A percentile compares a stretch with the other conserved stretches of the same genome.
These are phyloP conservation scores for Zaprionus bogoriensis DNA, from an alignment of 2,888 invertebrate species.

Conservation along the genomic window DNA sequence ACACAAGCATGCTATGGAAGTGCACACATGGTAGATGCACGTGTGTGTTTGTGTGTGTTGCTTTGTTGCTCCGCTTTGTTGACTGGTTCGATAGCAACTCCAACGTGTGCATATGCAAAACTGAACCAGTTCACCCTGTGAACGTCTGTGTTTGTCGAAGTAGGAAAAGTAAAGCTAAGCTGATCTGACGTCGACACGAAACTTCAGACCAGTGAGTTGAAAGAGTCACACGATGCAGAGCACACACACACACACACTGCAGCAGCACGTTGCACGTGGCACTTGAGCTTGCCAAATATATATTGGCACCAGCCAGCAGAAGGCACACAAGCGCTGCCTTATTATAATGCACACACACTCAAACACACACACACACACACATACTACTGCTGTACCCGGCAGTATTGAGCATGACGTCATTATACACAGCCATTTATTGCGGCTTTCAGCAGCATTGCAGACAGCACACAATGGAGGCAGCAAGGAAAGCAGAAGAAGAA, in stretches of 20 bases:
- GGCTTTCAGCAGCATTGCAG: conserved; percentile 53
- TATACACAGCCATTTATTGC: conserved; percentile 68
- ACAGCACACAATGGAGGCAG: conserved; percentile 12
- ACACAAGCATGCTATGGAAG: not conserved
- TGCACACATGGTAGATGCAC: not conserved
- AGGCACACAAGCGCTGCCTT: not conserved
- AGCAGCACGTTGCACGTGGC: conserved; percentile 40
- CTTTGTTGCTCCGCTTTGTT: conserved; percentile 4
- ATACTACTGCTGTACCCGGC: conserved; percentile 8
- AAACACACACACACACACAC: conserved; percentile 4
- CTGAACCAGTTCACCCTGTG: conserved; percentile 27
- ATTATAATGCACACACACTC: conserved; percentile 4
- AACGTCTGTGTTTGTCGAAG: conserved; percentile 14
- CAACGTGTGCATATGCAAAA: conserved; percentile 41
- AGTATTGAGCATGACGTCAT: conserved; percentile 54
- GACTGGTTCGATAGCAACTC: not conserved
- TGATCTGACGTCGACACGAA: conserved; percentile 51
- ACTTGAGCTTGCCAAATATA: conserved; percentile 59
- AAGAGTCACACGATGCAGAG: conserved; percentile 22
- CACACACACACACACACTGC: conserved; percentile 26
- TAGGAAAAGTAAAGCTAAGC: conserved; percentile 42
- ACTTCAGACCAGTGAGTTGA: conserved; percentile 19
- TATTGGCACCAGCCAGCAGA: conserved; percentile 23
- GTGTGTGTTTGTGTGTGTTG: not conserved
- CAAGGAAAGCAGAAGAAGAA: not conserved